Evolutionary conservation across 2,113 vertebrate species (phyloP).

Genomic region (Upupa epops): DNA sequence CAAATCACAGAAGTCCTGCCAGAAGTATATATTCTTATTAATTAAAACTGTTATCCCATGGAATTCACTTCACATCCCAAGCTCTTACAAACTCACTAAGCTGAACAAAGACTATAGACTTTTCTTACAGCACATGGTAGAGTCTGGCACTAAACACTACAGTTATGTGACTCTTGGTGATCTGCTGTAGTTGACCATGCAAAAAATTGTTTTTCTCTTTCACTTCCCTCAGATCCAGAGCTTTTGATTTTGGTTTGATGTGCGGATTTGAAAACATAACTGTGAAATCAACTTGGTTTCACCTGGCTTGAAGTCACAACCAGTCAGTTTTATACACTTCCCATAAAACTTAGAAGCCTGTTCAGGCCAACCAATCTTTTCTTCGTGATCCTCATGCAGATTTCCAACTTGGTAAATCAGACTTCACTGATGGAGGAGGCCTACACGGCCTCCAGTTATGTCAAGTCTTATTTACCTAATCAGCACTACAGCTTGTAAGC

Average conservation of each 20-base stretch:
- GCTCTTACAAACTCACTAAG: background rate
- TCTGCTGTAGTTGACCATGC: slow-evolving; percentile 40
- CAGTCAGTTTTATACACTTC: background rate
- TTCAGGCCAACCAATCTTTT: background rate
- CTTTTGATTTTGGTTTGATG: slow-evolving; percentile 60
- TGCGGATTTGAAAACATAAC: slow-evolving; percentile 16
- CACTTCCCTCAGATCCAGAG: slow-evolving; percentile 53
- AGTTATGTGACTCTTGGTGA: slow-evolving; percentile 18
- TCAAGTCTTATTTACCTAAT: slow-evolving; percentile 11
- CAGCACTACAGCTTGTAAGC: background rate
- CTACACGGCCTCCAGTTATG: background rate
- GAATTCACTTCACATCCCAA: background rate
- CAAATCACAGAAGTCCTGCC: background rate
- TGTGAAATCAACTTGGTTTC: slow-evolving; percentile 64
- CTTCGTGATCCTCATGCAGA: background rate
- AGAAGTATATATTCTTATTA: background rate
- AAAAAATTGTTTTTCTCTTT: slow-evolving; percentile 70
- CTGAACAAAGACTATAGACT: background rate
- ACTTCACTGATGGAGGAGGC: background rate
- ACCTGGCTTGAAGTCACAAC: slow-evolving; percentile 49
- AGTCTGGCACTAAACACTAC: background rate
- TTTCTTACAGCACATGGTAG: background rate
- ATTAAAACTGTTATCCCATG: background rate
- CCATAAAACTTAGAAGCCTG: background rate
- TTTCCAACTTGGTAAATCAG: background rate